A percentile compares a stretch with the other conserved stretches of the same genome.
Evolutionary conservation across 2,888 invertebrate genomes (phyloP).

Genomic region (Agrochola litura): DNA sequence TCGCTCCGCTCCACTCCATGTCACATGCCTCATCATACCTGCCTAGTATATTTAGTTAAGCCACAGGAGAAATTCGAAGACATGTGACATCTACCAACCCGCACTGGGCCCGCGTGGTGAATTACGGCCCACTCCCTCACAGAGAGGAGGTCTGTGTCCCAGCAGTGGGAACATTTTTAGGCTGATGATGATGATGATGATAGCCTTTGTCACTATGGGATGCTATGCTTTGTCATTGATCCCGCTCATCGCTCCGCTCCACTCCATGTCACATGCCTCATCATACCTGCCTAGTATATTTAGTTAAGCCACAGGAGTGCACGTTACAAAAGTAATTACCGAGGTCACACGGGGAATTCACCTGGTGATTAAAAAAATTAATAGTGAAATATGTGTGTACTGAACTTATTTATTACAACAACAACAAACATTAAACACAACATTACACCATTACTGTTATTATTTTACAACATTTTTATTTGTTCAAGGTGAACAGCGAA

Average conservation of each 20-base stretch:
- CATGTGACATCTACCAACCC: too few species aligned
- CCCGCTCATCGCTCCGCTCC: constrained; percentile 13
- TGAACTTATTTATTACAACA: not conserved
- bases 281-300: constrained; percentile 7
- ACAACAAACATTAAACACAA: too few species aligned
- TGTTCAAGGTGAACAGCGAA: not conserved
- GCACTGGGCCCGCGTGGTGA: too few species aligned
- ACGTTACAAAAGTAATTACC: constrained; percentile 44
- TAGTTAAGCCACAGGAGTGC: constrained; percentile 30
- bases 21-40: not conserved
- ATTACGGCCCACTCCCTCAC: too few species aligned
- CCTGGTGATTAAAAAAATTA: constrained; percentile 13
- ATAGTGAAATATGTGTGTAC: not conserved
- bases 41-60: constrained; percentile 29
- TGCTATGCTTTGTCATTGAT: too few species aligned
- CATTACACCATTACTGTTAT: too few species aligned
- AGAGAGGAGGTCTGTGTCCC: too few species aligned
- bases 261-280: not conserved
- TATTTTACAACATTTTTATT: not conserved
- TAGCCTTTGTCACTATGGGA: not conserved
- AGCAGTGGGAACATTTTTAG: too few species aligned
- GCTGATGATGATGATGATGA: too few species aligned
- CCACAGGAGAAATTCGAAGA: too few species aligned
- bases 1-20: constrained; percentile 5
- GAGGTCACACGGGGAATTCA: constrained; percentile 21